Percentiles rank a stretch among this genome's conserved stretches.
Evolutionary conservation across 2,888 invertebrate species (phyloP).

Genomic region (Andrena bicolor): DNA sequence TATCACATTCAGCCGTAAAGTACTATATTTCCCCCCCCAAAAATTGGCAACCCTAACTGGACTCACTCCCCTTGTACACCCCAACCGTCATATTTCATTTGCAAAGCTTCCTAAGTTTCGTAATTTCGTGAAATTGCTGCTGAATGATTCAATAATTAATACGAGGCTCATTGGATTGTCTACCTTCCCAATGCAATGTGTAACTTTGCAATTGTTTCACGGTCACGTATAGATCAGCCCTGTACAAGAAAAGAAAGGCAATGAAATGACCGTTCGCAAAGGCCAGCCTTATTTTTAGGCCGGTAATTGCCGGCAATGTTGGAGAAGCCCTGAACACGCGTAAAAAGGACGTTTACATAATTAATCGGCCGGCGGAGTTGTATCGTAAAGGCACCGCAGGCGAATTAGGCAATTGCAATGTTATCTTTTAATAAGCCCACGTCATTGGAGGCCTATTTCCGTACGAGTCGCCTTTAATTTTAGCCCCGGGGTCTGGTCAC

Average conservation of each 20-base stretch:
- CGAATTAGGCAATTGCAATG: conserved; percentile 28
- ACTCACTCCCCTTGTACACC: no score
- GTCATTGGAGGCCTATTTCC: conserved; percentile 13
- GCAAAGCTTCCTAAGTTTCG: no score
- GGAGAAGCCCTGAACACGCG: not conserved
- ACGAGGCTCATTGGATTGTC: not conserved
- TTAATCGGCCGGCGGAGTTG: conserved; percentile 33
- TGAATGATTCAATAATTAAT: conserved; percentile 11
- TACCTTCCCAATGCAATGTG: not conserved
- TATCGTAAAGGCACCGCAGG: not conserved
- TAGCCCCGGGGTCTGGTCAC: not conserved
- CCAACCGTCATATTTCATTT: no score
- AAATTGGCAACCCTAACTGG: no score
- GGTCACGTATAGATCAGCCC: conserved; percentile 10
- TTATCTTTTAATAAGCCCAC: conserved; percentile 27
- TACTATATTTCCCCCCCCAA: no score
- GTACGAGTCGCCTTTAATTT: conserved; percentile 18
- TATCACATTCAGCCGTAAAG: no score
- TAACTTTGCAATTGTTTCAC: conserved; percentile 9
- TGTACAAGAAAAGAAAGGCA: not conserved
- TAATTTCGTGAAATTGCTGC: not conserved
- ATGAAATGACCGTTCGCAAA: not conserved
- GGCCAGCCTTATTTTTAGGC: conserved; percentile 38
- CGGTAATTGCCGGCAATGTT: not conserved
- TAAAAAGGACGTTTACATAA: conserved; percentile 39